Base-by-base conservation (phyloP, 2,888 invertebrate species). In the Malacosoma neustria region DNA sequence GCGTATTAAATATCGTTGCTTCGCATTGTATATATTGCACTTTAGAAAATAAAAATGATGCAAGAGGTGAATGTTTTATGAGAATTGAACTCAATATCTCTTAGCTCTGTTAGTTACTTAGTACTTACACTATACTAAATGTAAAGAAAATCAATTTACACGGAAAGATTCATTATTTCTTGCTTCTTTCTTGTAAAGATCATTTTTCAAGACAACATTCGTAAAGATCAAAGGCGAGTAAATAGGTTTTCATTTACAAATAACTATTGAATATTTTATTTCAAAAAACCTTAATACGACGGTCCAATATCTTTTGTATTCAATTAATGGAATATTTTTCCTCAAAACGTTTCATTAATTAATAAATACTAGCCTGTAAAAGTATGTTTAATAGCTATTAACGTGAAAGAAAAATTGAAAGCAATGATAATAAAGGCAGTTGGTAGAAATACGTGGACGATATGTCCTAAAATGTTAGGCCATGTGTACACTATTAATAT, bases 371-470 rank as follows among this genome's bases (percentile, higher is more conserved):
- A 9, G 6, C 9, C 22, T 22, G 22, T 22, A 22, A 22, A 59
- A 56, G 55, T 52, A 58, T 57, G 58, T 66, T 67, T 65, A 67
- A 56, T 60, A 54, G 48, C 63, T 60, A 72, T 69, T 71, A 72
- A 70, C 68, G 72, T 68, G 57, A 59, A 57, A 60, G 59, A 65
- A 64, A 75, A 77, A 80, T 79, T 79, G 77, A 79, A 80, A 71
- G 63, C 68, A 63, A 61, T 64, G 67, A 71, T 72, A 74, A 74
- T 74, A 79, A 75, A 76, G 73, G 69, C 68, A 69, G 70, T 68
- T 63, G 69, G 65, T 56, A 60, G 54, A 62, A 66, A 62, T 70
- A 80, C 81, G 81, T 81, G 81, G 80, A 77, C 80, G 79, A 81
- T 82, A 75, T 72, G 76, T 77, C 73, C 64, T 63, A 54, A 66